Conservation (phyloP, 2,797 vertebrate species). For the Yasuhikotakia modesta region DNA sequence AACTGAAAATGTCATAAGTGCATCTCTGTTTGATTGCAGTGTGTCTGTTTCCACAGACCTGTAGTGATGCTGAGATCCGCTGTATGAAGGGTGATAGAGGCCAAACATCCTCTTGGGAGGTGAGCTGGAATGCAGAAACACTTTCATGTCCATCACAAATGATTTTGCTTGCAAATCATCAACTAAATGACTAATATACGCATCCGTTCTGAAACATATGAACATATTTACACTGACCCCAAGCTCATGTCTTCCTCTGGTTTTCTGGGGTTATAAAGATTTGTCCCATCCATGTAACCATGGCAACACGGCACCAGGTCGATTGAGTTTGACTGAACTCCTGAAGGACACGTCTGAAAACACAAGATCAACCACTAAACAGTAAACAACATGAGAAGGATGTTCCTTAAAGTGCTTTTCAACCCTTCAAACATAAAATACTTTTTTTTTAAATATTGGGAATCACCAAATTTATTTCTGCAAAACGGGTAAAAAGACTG, state of each 20-base stretch:
- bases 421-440: too few species aligned
- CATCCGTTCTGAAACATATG: neutral
- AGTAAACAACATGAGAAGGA: neutral
- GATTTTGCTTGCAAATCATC: too few species aligned
- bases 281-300: conserved; percentile 81
- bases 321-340: conserved; percentile 77
- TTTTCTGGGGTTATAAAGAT: conserved; percentile 84
- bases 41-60: conserved; percentile 66
- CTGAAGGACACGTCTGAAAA: conserved; percentile 74
- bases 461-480: too few species aligned
- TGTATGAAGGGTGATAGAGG: conserved; percentile 86
- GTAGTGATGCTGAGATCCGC: conserved; percentile 78
- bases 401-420: too few species aligned
- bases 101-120: conserved; percentile 90
- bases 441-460: too few species aligned
- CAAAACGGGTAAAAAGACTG: too few species aligned
- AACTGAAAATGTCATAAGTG: neutral
- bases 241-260: conserved; percentile 82
- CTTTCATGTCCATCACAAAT: too few species aligned
- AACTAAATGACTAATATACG: too few species aligned
- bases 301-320: conserved; percentile 86
- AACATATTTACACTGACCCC: conserved; percentile 65
- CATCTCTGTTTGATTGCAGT: neutral
- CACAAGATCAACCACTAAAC: neutral
- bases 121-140: conserved; percentile 66